Evolutionary conservation across 1,140 invertebrate genomes (phyloP).

Genomic region (Hyphantria cunea): DNA sequence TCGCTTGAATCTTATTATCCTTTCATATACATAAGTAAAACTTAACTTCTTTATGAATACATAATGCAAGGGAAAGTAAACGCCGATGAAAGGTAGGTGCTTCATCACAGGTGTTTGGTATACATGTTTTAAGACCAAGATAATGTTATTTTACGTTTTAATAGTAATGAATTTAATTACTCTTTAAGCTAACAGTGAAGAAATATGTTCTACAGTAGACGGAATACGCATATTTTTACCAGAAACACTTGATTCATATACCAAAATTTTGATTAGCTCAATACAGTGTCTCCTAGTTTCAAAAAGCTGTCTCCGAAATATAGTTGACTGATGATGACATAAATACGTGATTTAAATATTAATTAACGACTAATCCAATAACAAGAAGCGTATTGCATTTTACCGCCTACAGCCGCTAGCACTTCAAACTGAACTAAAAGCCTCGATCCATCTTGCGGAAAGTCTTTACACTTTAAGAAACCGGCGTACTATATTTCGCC

Average conservation of each 20-base stretch:
- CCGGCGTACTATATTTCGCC: slow-evolving; percentile 60
- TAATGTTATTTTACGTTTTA: too few relatives aligned
- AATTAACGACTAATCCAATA: slow-evolving; percentile 45
- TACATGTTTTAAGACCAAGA: slow-evolving; percentile 7
- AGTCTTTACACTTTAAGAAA: slow-evolving; percentile 62
- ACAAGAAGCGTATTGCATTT: slow-evolving; percentile 48
- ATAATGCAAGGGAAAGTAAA: slow-evolving; percentile 13
- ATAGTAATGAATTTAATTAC: too few relatives aligned
- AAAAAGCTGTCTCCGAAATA: slow-evolving; percentile 32
- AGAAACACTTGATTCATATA: too few relatives aligned
- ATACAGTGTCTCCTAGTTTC: slow-evolving; percentile 34
- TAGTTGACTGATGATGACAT: slow-evolving; percentile 2
- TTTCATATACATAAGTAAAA: slow-evolving; percentile 11
- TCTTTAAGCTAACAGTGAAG: too few relatives aligned
- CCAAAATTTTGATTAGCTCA: slow-evolving; percentile 14
- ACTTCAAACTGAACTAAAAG: slow-evolving; percentile 68
- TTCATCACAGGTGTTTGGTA: slow-evolving; percentile 12
- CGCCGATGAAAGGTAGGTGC: slow-evolving; percentile 1
- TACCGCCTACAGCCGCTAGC: slow-evolving; percentile 54
- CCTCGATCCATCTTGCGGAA: slow-evolving; percentile 66
- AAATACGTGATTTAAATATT: slow-evolving; percentile 41
- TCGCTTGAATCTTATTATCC: slow-evolving; percentile 15
- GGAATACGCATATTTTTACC: too few relatives aligned
- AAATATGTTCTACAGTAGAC: too few relatives aligned
- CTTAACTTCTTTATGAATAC: slow-evolving; percentile 9